Base-by-base conservation (phyloP, 2,113 vertebrate genomes). In the Gadus chalcogrammus region DNA sequence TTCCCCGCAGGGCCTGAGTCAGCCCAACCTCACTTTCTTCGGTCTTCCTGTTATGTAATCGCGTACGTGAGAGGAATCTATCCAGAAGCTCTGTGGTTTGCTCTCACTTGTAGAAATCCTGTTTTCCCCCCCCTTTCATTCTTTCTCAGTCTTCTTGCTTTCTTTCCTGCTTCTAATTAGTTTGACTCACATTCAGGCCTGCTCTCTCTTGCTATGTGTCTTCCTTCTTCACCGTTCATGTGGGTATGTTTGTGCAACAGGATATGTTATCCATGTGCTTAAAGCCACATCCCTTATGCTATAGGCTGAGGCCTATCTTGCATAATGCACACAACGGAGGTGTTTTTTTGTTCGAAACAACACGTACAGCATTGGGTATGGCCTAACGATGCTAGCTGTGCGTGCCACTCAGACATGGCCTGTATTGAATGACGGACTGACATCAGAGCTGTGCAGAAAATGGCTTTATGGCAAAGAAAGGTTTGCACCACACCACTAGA, bases 21-120 rank as follows among this genome's bases (percentile, higher is more conserved):
- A 48, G 42, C 42, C 42, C 17, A 38, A 17, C 9, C 42, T 69
- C 53, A 48, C 70, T 64, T 70, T 61, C 73, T 71, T 13, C 17
- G 56, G 28, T 68, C 63, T 55, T 61, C 55, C 4, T 72, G 24
- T 58, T 83, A 79, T 79, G 75, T 80, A 83, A 87, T 68, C 38
- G 58, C 18, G 28, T 15, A 17, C 27, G 42, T 15, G 18, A 68
- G 66, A 15, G 42, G 42, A n/a, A 62, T 70, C 53, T 70, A 17
- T 35, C 3, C 38, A 31, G 62, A 67, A 73, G 52, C 69, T 72
- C 22, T 42, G n/a, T 0, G 7, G 17, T 17, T 13, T 60, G 35
- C 24, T 38, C 24, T 52, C n/a, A 58, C 24, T 6, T 13, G 42
- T 48, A 48, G 9, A 48, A 48, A 5, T 24, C 0, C 24, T 42